Conservation (phyloP, 2,113 vertebrate species). For the Dipodomys stephensi region DNA sequence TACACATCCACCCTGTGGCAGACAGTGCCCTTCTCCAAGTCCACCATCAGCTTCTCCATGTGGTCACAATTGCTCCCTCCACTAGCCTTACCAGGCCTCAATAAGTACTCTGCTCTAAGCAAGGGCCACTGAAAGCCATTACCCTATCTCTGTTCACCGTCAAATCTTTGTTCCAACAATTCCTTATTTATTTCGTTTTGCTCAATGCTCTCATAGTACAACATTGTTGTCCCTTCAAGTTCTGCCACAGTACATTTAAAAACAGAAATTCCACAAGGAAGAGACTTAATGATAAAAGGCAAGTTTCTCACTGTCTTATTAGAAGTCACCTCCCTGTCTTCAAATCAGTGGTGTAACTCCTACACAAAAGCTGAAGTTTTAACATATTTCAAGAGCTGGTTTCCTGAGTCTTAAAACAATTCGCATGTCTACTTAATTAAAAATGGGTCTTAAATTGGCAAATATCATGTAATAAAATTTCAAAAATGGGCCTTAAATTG, state of each 20-base stretch:
- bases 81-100: not conserved
- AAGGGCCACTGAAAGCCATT: not conserved
- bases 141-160: too few species aligned
- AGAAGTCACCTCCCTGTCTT: not conserved
- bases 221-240: not conserved
- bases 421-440: not conserved
- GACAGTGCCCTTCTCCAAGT: not conserved
- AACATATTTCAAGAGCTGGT: constrained; percentile 6
- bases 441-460: not conserved
- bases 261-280: not conserved
- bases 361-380: not conserved
- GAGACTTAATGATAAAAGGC: not conserved
- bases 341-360: not conserved
- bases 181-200: not conserved
- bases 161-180: not conserved
- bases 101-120: not conserved
- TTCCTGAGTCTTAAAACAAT: not conserved
- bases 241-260: not conserved
- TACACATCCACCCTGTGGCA: not conserved
- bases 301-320: not conserved
- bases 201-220: not conserved
- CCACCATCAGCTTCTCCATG: not conserved
- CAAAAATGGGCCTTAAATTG: not conserved
- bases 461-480: constrained; percentile 36
- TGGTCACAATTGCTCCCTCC: not conserved